Evolutionary conservation across 1,140 invertebrate genomes (phyloP).

Genomic region (Drosophila jambulina): DNA sequence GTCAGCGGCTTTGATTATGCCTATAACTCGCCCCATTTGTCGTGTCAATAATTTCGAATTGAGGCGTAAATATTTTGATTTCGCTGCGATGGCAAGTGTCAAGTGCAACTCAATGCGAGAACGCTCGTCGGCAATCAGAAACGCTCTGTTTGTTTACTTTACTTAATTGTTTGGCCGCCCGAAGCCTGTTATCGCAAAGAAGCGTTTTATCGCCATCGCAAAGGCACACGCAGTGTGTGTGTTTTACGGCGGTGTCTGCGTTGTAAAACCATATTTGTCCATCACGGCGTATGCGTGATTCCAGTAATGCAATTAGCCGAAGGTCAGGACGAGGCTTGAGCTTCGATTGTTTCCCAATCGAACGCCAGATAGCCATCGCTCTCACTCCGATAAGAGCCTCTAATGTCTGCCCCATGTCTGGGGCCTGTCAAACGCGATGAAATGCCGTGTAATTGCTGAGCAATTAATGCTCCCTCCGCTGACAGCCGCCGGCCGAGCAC

Average conservation of each 20-base stretch:
- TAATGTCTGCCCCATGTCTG: constrained; percentile 24
- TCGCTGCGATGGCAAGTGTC: constrained; percentile 46
- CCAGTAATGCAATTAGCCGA: constrained; percentile 29
- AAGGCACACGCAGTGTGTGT: constrained; percentile 2
- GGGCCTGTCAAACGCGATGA: constrained; percentile 20
- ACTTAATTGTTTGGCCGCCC: constrained; percentile 34
- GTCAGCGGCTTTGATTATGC: constrained; percentile 36
- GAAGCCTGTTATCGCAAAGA: constrained; percentile 21
- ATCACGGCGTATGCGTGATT: constrained; percentile 45
- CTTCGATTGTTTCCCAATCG: constrained; percentile 18
- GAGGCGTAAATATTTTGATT: constrained; percentile 71
- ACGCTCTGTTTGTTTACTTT: constrained; percentile 26
- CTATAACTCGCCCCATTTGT: constrained; percentile 56
- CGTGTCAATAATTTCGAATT: constrained; percentile 62
- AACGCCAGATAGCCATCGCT: background rate
- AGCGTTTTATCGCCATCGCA: constrained; percentile 26
- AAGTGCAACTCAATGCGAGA: constrained; percentile 37
- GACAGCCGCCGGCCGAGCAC: background rate
- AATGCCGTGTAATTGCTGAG: constrained; percentile 34
- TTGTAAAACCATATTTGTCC: constrained; percentile 12
- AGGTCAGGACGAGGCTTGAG: constrained; percentile 21
- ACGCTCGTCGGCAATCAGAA: constrained; percentile 19
- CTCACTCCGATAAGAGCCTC: constrained; percentile 12
- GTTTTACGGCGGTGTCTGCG: constrained; percentile 32
- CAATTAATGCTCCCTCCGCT: constrained; percentile 29